Conservation (phyloP, 2,113 vertebrate genomes). For the Ahaetulla prasina region DNA sequence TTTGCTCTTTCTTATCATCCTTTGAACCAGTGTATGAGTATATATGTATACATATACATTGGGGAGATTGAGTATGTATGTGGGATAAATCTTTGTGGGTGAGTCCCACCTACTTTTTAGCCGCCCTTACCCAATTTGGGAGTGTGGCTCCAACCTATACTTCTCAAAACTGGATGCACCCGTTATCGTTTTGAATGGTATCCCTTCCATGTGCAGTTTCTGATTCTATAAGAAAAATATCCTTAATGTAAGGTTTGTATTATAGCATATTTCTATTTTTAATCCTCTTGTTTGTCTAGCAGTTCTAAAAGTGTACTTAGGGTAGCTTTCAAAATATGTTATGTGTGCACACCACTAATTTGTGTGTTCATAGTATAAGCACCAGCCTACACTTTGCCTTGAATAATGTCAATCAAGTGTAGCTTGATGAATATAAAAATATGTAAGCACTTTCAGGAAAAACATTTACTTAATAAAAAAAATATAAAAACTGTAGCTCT, state of each 20-base stretch:
- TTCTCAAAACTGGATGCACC: not conserved
- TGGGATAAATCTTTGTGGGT: not conserved
- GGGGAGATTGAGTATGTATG: not conserved
- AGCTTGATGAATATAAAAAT: not conserved
- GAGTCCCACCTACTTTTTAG: not conserved
- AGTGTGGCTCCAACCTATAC: not conserved
- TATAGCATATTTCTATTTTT: not conserved
- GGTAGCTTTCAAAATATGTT: not conserved
- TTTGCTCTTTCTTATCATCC: not conserved
- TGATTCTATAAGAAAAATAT: not conserved
- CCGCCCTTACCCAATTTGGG: not conserved
- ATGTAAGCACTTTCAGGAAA: not conserved
- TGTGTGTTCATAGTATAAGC: not conserved
- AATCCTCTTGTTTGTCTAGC: not conserved
- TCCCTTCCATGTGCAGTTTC: not conserved
- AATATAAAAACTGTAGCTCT: not conserved
- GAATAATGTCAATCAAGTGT: constrained; percentile 10
- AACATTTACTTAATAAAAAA: not conserved
- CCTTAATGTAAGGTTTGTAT: not conserved
- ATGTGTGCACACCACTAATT: not conserved
- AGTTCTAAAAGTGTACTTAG: not conserved
- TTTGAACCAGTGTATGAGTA: not conserved
- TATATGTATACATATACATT: not conserved
- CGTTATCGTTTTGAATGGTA: not conserved
- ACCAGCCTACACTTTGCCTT: constrained; percentile 9